Percentiles rank a stretch among this genome's conserved stretches.
These are phyloP conservation scores for Cyphomyrmex costatus DNA, from an alignment of 1,140 invertebrate genomes.

Conservation along the genomic window DNA sequence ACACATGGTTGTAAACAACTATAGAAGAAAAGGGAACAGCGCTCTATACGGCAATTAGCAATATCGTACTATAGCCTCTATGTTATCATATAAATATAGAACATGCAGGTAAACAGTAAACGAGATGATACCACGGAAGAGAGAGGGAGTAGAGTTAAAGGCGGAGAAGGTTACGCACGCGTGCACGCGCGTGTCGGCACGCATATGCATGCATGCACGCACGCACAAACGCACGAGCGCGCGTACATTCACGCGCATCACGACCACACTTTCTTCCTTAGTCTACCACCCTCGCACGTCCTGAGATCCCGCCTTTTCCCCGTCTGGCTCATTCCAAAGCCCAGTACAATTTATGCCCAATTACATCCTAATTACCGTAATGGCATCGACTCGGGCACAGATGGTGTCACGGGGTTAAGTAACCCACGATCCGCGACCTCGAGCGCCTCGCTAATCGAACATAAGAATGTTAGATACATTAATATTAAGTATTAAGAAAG, in stretches of 20 bases:
- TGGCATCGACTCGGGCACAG: conserved; percentile 76
- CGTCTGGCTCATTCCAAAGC: conserved; percentile 41
- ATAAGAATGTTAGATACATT: background rate
- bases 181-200: conserved; percentile 68
- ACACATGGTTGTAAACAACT: background rate
- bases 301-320: conserved; percentile 27
- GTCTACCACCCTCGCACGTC: background rate
- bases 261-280: conserved; percentile 36
- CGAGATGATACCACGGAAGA: conserved; percentile 32
- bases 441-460: conserved; percentile 1
- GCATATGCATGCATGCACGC: conserved; percentile 64
- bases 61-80: background rate
- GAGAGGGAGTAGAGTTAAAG: conserved; percentile 13
- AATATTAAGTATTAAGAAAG: background rate
- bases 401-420: conserved; percentile 78
- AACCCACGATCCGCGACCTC: conserved; percentile 69
- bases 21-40: background rate
- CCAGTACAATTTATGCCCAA: conserved; percentile 80
- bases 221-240: conserved; percentile 59
- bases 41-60: background rate
- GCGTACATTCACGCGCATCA: conserved; percentile 48
- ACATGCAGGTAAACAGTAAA: conserved; percentile 24
- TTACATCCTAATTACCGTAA: conserved; percentile 81
- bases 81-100: conserved; percentile 19
- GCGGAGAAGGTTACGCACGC: conserved; percentile 55